These are phyloP conservation scores for Pterois miles DNA, from an alignment of 2,797 vertebrate genomes.

Conservation along the genomic window DNA sequence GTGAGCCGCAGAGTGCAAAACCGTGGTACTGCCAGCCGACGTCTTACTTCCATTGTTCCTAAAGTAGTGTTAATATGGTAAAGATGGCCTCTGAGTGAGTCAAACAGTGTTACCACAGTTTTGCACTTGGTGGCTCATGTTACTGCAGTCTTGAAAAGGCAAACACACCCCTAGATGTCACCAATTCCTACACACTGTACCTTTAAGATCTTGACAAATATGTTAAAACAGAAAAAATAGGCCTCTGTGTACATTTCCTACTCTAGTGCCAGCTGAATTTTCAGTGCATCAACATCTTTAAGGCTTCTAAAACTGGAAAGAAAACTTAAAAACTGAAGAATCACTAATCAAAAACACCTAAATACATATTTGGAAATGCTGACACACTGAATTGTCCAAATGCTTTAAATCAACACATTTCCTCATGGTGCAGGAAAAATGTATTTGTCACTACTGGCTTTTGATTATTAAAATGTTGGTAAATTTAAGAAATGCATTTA, in stretches of 20 bases:
- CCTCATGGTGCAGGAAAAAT: neutral
- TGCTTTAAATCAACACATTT: neutral
- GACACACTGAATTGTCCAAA: neutral
- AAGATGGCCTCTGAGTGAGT: too few relatives aligned
- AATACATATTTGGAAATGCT: neutral
- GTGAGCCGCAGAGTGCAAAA: too few relatives aligned
- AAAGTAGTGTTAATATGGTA: too few relatives aligned
- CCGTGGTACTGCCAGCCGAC: too few relatives aligned
- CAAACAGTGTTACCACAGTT: too few relatives aligned
- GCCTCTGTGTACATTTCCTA: neutral
- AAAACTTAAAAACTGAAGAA: neutral
- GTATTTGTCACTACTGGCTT: neutral
- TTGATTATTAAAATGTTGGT: neutral
- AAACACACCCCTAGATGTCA: too few relatives aligned
- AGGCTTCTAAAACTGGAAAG: neutral
- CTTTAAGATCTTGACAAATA: neutral
- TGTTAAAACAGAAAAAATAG: neutral
- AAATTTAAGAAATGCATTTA: neutral
- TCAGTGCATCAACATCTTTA: neutral
- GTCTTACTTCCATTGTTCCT: too few relatives aligned
- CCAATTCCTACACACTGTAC: too few relatives aligned
- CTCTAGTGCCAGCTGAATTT: neutral
- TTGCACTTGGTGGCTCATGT: too few relatives aligned
- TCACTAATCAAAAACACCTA: neutral
- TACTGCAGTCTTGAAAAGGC: too few relatives aligned